Percentiles rank a stretch among this genome's conserved stretches.
Conservation (phyloP, 2,888 invertebrate species). For the Sphecodes monilicornis region DNA sequence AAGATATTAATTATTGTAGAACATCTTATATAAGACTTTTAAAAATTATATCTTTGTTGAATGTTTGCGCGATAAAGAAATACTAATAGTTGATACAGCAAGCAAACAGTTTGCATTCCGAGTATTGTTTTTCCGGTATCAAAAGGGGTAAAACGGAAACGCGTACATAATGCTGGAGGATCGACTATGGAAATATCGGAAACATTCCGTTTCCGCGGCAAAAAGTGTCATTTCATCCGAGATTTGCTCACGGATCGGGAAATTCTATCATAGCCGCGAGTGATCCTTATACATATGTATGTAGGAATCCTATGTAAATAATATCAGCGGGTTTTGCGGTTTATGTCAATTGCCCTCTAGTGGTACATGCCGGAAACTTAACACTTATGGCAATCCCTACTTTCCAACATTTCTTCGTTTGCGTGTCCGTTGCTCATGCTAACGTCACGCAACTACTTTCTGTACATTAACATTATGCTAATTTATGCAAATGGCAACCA, state of each 20-base stretch:
- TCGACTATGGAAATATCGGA: background rate
- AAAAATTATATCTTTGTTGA: background rate
- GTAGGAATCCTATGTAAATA: conserved; percentile 19
- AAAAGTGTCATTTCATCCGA: background rate
- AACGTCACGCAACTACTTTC: background rate
- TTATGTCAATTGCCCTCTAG: conserved; percentile 13
- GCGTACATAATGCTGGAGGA: background rate
- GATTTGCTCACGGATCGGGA: conserved; percentile 1
- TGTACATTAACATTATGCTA: background rate
- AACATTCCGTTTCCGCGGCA: background rate
- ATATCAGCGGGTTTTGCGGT: background rate
- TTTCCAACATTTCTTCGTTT: background rate
- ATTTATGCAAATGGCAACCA: background rate
- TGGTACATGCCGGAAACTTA: background rate
- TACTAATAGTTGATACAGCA: background rate
- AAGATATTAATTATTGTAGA: background rate
- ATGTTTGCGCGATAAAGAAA: background rate
- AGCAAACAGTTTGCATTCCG: background rate
- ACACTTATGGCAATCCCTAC: background rate
- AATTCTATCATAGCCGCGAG: background rate
- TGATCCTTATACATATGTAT: background rate
- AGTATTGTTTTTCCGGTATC: background rate
- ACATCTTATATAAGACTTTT: background rate
- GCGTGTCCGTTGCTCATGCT: background rate
- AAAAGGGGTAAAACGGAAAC: background rate